Percentiles rank a stretch among this genome's conserved stretches.
These are phyloP conservation scores for Saccopteryx bilineata DNA, from an alignment of 2,113 vertebrate species.

Conservation along the genomic window DNA sequence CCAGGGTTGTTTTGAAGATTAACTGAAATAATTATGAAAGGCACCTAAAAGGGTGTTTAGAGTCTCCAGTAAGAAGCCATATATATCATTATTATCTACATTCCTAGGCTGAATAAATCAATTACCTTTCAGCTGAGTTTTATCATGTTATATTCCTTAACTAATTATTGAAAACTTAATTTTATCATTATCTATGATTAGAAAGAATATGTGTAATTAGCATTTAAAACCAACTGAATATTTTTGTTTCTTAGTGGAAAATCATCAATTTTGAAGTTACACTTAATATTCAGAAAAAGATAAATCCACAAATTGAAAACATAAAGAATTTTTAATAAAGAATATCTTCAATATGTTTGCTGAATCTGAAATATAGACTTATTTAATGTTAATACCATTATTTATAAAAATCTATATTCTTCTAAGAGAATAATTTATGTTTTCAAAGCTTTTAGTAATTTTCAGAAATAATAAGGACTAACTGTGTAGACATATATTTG, in stretches of 20 bases:
- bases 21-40: neutral
- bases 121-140: neutral
- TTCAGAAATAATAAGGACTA: neutral
- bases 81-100: neutral
- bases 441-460: neutral
- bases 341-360: neutral
- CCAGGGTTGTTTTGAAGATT: neutral
- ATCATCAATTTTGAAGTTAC: neutral
- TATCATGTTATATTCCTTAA: neutral
- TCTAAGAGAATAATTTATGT: neutral
- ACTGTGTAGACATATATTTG: neutral
- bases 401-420: neutral
- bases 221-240: neutral
- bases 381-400: neutral
- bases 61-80: neutral
- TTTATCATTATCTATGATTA: neutral
- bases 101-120: neutral
- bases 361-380: neutral
- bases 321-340: neutral
- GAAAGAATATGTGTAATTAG: neutral
- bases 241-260: conserved; percentile 46
- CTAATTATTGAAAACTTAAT: neutral
- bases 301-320: neutral
- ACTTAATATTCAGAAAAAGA: neutral
- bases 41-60: neutral